Evolutionary conservation across 2,797 vertebrate genomes (phyloP).

Genomic region (Garrulus glandarius): DNA sequence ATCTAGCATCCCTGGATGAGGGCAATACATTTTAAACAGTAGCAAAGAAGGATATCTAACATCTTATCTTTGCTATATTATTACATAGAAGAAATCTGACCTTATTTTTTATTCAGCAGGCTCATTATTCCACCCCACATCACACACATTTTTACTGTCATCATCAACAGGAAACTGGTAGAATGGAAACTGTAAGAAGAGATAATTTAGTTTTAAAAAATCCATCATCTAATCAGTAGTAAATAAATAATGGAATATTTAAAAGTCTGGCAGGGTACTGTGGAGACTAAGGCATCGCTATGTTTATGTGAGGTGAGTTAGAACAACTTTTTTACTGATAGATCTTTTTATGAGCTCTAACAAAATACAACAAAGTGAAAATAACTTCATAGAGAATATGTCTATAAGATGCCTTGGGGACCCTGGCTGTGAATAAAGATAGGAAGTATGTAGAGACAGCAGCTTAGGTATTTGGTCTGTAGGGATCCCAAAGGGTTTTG

Average conservation of each 20-base stretch:
- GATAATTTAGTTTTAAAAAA: neutral
- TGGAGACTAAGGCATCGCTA: neutral
- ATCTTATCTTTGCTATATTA: neutral
- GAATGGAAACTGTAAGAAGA: neutral
- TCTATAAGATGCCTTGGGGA: neutral
- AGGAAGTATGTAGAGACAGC: neutral
- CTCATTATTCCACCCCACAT: neutral
- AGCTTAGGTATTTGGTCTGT: neutral
- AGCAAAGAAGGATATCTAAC: neutral
- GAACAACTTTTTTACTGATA: neutral
- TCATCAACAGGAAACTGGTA: neutral
- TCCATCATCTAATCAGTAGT: neutral
- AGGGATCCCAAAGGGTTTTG: neutral
- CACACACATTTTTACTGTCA: neutral
- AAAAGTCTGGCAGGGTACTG: neutral
- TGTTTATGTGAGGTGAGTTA: neutral
- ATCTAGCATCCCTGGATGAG: neutral
- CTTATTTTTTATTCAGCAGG: neutral
- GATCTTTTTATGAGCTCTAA: neutral
- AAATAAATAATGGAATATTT: conserved; percentile 8
- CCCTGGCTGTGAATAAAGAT: neutral
- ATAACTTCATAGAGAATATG: neutral
- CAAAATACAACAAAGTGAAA: conserved; percentile 23
- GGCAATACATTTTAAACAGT: neutral
- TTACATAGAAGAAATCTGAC: neutral